Percentiles rank a stretch among this genome's conserved stretches.
These are phyloP conservation scores for Enteromius afrohamiltoni DNA, from an alignment of 2,797 vertebrate species.

Conservation along the genomic window DNA sequence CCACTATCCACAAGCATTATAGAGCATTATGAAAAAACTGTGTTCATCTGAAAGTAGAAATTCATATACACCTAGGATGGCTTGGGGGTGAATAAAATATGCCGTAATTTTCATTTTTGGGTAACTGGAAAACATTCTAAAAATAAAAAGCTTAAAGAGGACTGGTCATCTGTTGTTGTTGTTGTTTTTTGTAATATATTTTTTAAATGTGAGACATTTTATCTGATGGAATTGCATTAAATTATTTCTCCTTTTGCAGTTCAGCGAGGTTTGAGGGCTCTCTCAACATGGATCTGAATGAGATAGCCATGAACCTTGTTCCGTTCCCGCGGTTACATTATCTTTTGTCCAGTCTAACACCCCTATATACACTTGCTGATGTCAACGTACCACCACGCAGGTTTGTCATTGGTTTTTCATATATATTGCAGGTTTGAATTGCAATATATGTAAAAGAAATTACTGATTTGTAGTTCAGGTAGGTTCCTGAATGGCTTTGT, in stretches of 20 bases:
- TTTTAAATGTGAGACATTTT: neutral
- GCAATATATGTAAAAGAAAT: neutral
- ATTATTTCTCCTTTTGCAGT: slow-evolving; percentile 71
- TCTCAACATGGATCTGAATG: slow-evolving; percentile 97
- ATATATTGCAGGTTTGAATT: neutral
- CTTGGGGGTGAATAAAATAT: too few relatives aligned
- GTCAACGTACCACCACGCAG: slow-evolving; percentile 86
- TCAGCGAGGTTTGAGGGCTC: slow-evolving; percentile 95
- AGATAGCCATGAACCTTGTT: slow-evolving; percentile 96
- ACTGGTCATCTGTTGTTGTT: neutral
- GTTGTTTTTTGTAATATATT: too few relatives aligned
- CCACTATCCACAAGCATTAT: too few relatives aligned
- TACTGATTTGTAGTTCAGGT: neutral
- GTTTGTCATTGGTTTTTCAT: slow-evolving; percentile 78
- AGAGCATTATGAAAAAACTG: too few relatives aligned
- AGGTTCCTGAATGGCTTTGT: neutral
- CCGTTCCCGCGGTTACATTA: slow-evolving; percentile 95
- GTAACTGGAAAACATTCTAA: neutral
- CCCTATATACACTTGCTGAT: slow-evolving; percentile 90
- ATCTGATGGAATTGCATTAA: neutral
- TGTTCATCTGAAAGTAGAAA: too few relatives aligned
- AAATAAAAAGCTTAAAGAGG: neutral
- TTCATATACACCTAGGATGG: too few relatives aligned
- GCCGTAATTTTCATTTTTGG: too few relatives aligned
- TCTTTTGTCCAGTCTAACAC: slow-evolving; percentile 93